Base-by-base conservation (phyloP, 2,113 vertebrate genomes). In the Ia io region DNA sequence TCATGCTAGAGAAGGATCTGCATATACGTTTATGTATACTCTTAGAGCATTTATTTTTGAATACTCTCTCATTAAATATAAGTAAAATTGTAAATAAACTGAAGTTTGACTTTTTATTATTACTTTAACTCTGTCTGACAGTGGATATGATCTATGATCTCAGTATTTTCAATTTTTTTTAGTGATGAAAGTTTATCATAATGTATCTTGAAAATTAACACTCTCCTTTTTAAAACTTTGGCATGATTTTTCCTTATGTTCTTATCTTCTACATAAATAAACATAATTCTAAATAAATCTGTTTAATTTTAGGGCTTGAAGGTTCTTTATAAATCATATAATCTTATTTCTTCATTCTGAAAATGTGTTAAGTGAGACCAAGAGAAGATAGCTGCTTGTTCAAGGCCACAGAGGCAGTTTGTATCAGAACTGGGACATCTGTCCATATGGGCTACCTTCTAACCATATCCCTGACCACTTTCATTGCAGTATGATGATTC, bases 271-370 rank as follows among this genome's bases (percentile, higher is more conserved):
- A 65, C 32, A 25, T 44, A 85, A 35, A 12, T 42, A 69, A 78
- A 23, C 53, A 76, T 37, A 6, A 40, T 61, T 84, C 35, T 32
- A 70, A 91, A 87, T 51, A 86, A 49, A 22, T 83, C 5, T 40
- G 4, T 85, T 79, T 95, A 63, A 91, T 76, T 74, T 65, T 79
- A 49, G 51, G 25, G 3, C 9, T 88, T 84, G 30, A 22, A 71
- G 28, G 28, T 40, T 14, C 47, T 84, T 51, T 82, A 25, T 63
- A 91, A 84, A 49, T 67, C 20, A 84, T 18, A 22, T 14, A 40
- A n/a, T 94, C 30, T 92, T 83, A 37, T 11, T 51, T 65, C 9
- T 88, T 91, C 35, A 42, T 88, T 90, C 73, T 87, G 77, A 74
- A 83, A 37, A 59, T 70, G 9, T 30, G 17, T 63, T 74, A 69